These are phyloP conservation scores for Ectemnius cavifrons DNA, from an alignment of 2,888 invertebrate genomes.

Conservation along the genomic window DNA sequence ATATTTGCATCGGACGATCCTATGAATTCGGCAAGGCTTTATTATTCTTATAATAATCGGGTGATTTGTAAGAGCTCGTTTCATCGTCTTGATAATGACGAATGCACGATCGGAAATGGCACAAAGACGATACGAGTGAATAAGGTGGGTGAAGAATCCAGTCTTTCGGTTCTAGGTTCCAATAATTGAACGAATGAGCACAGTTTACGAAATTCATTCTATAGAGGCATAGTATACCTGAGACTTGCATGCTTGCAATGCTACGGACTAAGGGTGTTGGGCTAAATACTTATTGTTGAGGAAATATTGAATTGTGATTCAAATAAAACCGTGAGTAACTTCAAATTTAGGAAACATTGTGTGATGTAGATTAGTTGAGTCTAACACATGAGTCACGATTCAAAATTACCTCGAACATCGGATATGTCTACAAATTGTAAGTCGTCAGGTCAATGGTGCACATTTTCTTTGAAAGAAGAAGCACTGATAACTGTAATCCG, in stretches of 20 bases:
- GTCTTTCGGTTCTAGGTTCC: constrained; percentile 66
- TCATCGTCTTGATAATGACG: constrained; percentile 47
- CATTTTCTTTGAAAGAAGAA: constrained; percentile 35
- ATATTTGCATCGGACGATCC: background rate
- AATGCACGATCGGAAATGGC: constrained; percentile 58
- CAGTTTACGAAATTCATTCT: constrained; percentile 61
- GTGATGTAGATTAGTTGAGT: too few species aligned
- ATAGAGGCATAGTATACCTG: constrained; percentile 69
- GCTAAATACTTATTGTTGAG: constrained; percentile 55
- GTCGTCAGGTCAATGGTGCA: constrained; percentile 44
- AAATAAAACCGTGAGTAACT: background rate
- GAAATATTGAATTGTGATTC: constrained; percentile 27
- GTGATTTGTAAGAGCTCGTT: constrained; percentile 38
- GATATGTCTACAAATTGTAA: constrained; percentile 53
- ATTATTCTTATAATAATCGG: constrained; percentile 27
- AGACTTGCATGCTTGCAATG: constrained; percentile 74
- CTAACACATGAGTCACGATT: constrained; percentile 23
- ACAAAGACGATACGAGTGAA: constrained; percentile 64
- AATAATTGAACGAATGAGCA: constrained; percentile 55
- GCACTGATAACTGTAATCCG: constrained; percentile 32
- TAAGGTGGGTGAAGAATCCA: constrained; percentile 75
- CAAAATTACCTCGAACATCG: constrained; percentile 51
- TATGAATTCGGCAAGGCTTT: too few species aligned
- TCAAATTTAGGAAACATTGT: too few species aligned
- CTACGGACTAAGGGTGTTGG: constrained; percentile 74